Base-by-base conservation (phyloP, 1,140 invertebrate genomes). In the Bombus sibiricus region DNA sequence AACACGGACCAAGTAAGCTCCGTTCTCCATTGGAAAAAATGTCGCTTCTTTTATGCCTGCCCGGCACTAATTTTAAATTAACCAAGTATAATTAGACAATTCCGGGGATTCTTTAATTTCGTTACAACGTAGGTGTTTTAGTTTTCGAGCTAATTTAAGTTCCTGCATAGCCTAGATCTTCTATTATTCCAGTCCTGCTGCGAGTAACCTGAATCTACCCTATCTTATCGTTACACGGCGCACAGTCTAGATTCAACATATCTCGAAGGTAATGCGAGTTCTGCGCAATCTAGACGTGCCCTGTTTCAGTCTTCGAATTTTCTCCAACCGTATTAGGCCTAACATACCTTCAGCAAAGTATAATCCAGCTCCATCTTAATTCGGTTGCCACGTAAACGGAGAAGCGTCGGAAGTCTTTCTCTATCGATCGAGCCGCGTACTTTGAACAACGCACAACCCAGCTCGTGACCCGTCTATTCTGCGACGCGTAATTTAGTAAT, bases 401-500 rank as follows among this genome's bases (percentile, higher is more conserved):
- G 66, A 53, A 69, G 32, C 32, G 25, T n/a, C 37, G 47, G 47
- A 53, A 53, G 47, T 53, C 5, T 5, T 10, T 39, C 12, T 12
- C 5, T 71, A 72, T 81, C n/a, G 79, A 72, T 73, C 79, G 53
- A 32, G 6, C 69, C 4, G n/a, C 25, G 37, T 34, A 43, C 47
- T 53, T 53, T 3, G 18, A 59, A 73, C n/a, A 47, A 81, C 37
- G 69, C 37, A 22, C 66, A 8, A 53, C 18, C 18, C 6, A 22
- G 18, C 15, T 34, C 37, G 39, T 37, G 10, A n/a, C n/a, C 22
- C 37, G 39, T 32, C 28, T 53, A 34, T 66, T n/a, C 8, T 4
- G 5, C 62, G 41, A 12, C 25, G 47, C 68, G 73, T 76, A 68
- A 66, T 83, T 77, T 32, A 66, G 81, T 68, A 85, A 90, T 85